Base-by-base conservation (phyloP, 2,888 invertebrate genomes). In the Aphodius granarius region DNA sequence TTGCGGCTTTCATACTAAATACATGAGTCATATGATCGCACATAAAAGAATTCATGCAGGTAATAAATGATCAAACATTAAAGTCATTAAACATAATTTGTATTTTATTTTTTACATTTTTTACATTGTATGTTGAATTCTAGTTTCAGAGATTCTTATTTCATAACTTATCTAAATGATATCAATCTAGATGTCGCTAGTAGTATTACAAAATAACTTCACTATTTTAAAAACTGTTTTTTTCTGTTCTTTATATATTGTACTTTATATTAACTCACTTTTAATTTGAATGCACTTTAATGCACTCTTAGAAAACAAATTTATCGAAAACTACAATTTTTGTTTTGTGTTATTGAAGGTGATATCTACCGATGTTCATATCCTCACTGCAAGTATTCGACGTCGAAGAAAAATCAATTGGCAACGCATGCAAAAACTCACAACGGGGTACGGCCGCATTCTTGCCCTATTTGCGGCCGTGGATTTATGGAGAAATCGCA, bases 401-500 rank as follows among this genome's bases (percentile, higher is more conserved):
- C 92, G 0, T 90, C 92, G 2, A 92, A 92, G 83, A 90, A 91
- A 81, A 90, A 90, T 79, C 92, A 92, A 83, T 85, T 93, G 66
- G 90, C 90, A 43, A 90, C 91, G 62, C 93, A 93, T 85, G 89
- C 91, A 82, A 88, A 92, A 77, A 90, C 89, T 43, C 93, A 93
- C 88, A 91, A 88, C 81, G 86, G 86, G 3, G 84, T 86, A 0
- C 79, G 87, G 63, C 87, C 87, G 5, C 87, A 87, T 79, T 87
- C 89, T 20, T 93, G 93, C 83, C 85, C 86, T 19, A 87, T 88
- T 16, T 92, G 92, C 83, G 90, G 90, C 0, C 88, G 91, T 70
- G 90, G 90, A 15, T 93, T 93, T 83, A 90, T 92, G 82, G 92
- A 93, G 82, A 92, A 91, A 81, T 91, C 91, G 62, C 92, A 93